Evolutionary conservation across 2,888 invertebrate genomes (phyloP).

Genomic region (Tuberolachnus salignus): DNA sequence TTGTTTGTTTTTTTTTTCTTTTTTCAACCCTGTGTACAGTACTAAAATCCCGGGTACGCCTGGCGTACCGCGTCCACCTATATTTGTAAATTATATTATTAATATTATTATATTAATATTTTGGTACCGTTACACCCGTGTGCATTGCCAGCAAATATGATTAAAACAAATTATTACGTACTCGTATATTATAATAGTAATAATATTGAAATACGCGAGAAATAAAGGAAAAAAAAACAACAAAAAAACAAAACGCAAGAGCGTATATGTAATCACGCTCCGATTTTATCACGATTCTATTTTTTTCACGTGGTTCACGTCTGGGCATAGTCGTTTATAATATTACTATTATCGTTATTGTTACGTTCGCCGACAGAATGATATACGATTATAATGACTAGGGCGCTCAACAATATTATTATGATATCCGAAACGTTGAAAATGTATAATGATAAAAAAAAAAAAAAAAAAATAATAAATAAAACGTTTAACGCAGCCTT

Average conservation of each 20-base stretch:
- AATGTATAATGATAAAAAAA: not conserved
- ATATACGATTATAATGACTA: not conserved
- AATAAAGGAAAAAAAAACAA: too few relatives aligned
- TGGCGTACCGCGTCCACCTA: too few relatives aligned
- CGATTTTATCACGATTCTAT: slow-evolving; percentile 29
- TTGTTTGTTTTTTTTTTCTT: too few relatives aligned
- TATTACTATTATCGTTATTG: not conserved
- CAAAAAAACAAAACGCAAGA: too few relatives aligned
- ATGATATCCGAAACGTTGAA: too few relatives aligned
- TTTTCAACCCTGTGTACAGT: too few relatives aligned
- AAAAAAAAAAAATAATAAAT: slow-evolving; percentile 1
- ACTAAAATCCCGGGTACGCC: too few relatives aligned
- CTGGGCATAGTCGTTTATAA: slow-evolving; percentile 20
- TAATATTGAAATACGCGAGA: not conserved
- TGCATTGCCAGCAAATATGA: not conserved
- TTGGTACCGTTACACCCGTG: not conserved
- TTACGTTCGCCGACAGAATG: not conserved
- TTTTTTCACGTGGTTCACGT: slow-evolving; percentile 26
- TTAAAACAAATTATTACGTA: slow-evolving; percentile 10
- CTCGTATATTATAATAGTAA: not conserved
- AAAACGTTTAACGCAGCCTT: too few relatives aligned
- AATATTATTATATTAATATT: too few relatives aligned
- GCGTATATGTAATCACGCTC: not conserved
- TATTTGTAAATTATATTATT: too few relatives aligned
- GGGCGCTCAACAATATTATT: not conserved